phyloP scores from a whole-genome alignment of 1,140 invertebrate genomes.

The Penaeus indicus region DNA sequence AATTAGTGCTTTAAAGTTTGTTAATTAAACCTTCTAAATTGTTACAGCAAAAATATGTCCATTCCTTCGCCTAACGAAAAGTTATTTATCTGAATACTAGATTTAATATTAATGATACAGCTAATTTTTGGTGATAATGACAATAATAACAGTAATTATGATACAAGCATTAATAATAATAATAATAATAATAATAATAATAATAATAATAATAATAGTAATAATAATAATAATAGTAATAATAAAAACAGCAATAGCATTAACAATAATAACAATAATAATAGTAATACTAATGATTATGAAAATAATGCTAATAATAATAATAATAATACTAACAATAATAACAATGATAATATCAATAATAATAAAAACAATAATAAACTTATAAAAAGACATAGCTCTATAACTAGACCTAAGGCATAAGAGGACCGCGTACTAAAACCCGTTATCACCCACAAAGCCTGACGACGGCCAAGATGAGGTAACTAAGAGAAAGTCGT shows the following conservation, averaged over 20 bases:
- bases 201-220: background rate
- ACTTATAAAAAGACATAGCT: no score
- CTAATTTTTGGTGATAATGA: background rate
- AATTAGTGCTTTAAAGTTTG: no score
- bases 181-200: background rate
- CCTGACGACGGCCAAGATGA: no score
- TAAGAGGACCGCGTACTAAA: no score
- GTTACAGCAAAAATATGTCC: no score
- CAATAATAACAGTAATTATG: background rate
- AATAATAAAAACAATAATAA: background rate
- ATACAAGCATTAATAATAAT: background rate
- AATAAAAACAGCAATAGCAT: background rate
- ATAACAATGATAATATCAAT: background rate
- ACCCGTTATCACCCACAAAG: no score
- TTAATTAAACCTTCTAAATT: no score
- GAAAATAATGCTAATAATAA: background rate
- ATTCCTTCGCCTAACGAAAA: no score
- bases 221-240: constrained; percentile 5
- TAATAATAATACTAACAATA: background rate
- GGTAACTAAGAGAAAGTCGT: no score
- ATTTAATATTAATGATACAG: background rate
- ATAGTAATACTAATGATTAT: constrained; percentile 29
- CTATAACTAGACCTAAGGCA: no score
- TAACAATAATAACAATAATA: background rate
- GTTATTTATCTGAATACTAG: no score